A percentile compares a stretch with the other conserved stretches of the same genome.
Evolutionary conservation across 2,113 vertebrate species (phyloP).

Genomic region (Actinemys pallida): DNA sequence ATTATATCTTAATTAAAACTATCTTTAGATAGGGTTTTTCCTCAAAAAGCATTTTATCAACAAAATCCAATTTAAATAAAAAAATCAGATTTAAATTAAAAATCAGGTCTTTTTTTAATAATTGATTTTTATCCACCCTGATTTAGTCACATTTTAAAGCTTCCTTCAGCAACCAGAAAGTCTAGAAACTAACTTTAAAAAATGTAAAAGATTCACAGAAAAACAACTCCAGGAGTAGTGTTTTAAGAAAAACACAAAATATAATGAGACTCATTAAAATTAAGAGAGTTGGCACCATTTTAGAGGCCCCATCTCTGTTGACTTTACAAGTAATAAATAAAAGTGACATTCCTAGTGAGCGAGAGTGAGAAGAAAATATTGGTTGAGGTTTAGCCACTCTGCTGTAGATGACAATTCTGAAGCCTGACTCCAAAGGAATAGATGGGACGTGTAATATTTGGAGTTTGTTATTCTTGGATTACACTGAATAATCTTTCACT

Average conservation of each 20-base stretch:
- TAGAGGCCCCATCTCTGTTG: not conserved
- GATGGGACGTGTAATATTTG: not conserved
- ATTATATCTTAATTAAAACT: no score
- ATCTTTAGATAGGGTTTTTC: no score
- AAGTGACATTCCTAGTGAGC: not conserved
- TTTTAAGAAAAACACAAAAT: not conserved
- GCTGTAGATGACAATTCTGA: not conserved
- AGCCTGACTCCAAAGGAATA: not conserved
- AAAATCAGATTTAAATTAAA: no score
- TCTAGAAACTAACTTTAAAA: not conserved
- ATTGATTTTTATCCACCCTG: no score
- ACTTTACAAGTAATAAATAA: not conserved
- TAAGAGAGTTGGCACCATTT: not conserved
- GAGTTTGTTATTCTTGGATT: not conserved
- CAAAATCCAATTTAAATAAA: no score
- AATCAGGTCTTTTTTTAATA: no score
- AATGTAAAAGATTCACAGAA: not conserved
- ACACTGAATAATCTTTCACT: not conserved
- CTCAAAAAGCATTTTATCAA: no score
- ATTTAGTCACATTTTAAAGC: not conserved
- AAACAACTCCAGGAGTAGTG: not conserved
- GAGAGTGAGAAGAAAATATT: not conserved
- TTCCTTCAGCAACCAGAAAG: not conserved
- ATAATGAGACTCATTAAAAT: not conserved
- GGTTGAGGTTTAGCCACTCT: not conserved